A percentile compares a stretch with the other conserved stretches of the same genome.
These are phyloP conservation scores for Archaeoteleia sp. DNA, from an alignment of 2,888 invertebrate genomes.

Conservation along the genomic window DNA sequence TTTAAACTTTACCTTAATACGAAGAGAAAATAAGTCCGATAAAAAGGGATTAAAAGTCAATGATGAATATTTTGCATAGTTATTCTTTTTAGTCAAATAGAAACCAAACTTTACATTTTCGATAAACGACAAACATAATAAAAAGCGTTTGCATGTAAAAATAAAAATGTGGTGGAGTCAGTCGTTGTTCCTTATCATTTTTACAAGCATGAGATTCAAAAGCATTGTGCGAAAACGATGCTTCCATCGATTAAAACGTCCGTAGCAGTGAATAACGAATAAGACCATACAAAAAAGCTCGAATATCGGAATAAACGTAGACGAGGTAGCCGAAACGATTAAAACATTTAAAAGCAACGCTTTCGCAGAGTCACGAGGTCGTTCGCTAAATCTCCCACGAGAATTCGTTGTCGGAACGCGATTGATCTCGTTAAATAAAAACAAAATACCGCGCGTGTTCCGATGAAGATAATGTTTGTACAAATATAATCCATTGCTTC, in stretches of 20 bases:
- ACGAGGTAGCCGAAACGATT: conserved; percentile 25
- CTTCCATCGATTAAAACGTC: conserved; percentile 3
- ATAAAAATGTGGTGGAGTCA: too few relatives aligned
- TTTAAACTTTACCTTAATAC: too few relatives aligned
- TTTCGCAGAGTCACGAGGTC: conserved; percentile 33
- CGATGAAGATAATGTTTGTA: conserved; percentile 13
- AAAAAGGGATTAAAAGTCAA: too few relatives aligned
- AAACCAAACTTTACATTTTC: too few relatives aligned
- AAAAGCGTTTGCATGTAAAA: too few relatives aligned
- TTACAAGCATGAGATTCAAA: background rate
- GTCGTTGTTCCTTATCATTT: too few relatives aligned
- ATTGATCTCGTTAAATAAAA: conserved; percentile 37
- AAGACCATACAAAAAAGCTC: conserved; percentile 15
- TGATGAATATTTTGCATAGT: too few relatives aligned
- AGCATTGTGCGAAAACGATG: background rate
- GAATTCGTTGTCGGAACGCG: conserved; percentile 30
- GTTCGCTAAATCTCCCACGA: conserved; percentile 21
- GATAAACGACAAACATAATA: too few relatives aligned
- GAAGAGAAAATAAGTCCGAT: too few relatives aligned
- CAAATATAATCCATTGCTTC: conserved; percentile 2
- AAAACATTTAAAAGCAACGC: conserved; percentile 34
- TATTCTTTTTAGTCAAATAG: too few relatives aligned
- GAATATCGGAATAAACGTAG: conserved; percentile 20
- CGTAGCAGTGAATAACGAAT: conserved; percentile 18
- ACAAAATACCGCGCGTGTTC: conserved; percentile 11